Conservation (phyloP, 2,113 vertebrate species). For the Gila orcuttii region DNA sequence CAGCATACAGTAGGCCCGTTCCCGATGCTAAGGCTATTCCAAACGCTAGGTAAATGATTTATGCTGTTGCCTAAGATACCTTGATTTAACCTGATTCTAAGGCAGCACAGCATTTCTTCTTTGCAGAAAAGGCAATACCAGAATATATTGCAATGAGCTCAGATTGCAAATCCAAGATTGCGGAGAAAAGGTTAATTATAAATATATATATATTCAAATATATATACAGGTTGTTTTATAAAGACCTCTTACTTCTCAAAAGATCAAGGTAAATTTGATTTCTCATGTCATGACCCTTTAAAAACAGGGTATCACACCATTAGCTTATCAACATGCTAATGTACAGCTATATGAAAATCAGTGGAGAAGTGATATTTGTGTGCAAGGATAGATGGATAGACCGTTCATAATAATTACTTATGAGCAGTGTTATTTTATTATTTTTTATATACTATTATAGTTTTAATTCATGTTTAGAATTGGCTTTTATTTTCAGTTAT, state of each 20-base stretch:
- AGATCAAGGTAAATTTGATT: no score
- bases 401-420: no score
- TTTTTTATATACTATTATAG: no score
- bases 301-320: background rate
- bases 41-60: background rate
- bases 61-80: background rate
- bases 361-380: no score
- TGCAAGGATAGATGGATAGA: no score
- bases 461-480: no score
- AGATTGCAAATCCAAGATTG: background rate
- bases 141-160: background rate
- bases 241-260: no score
- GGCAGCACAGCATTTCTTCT: background rate
- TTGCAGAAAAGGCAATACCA: background rate
- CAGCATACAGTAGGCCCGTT: background rate
- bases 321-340: background rate
- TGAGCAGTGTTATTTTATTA: no score
- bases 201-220: background rate
- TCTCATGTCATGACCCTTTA: no score
- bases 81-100: constrained; percentile 5
- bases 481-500: background rate
- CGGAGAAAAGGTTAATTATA: background rate
- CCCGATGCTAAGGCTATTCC: background rate
- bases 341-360: no score
- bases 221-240: no score